Conservation (phyloP, 1,140 invertebrate species). For the Apis dorsata region DNA sequence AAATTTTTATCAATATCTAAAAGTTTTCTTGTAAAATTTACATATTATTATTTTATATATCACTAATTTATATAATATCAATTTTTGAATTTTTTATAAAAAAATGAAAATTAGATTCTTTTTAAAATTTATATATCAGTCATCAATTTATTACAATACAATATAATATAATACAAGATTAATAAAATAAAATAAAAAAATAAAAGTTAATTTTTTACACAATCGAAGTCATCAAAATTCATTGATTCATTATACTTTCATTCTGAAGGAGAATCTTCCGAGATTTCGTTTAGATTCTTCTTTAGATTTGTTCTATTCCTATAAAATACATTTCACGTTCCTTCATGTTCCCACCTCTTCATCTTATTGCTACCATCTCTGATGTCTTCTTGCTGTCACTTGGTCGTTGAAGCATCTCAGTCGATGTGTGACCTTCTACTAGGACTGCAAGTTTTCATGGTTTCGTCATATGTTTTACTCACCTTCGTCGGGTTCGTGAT, state of each 20-base stretch:
- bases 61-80: too few species aligned
- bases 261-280: conserved; percentile 32
- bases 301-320: background rate
- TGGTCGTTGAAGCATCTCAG: conserved; percentile 53
- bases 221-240: conserved; percentile 5
- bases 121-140: too few species aligned
- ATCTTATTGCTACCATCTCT: conserved; percentile 14
- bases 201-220: background rate
- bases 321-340: background rate
- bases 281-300: background rate
- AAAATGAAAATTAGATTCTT: too few species aligned
- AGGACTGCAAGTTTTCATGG: conserved; percentile 33
- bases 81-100: too few species aligned
- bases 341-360: conserved; percentile 41
- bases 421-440: conserved; percentile 57
- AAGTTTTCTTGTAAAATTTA: background rate
- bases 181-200: background rate
- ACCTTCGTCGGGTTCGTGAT: conserved; percentile 1
- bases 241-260: conserved; percentile 25
- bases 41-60: too few species aligned
- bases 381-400: conserved; percentile 54
- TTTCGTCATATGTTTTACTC: conserved; percentile 5
- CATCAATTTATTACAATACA: background rate
- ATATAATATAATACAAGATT: background rate
- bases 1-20: background rate